These are phyloP conservation scores for Drosophila rufa DNA, from an alignment of 1,140 invertebrate species.

Conservation along the genomic window DNA sequence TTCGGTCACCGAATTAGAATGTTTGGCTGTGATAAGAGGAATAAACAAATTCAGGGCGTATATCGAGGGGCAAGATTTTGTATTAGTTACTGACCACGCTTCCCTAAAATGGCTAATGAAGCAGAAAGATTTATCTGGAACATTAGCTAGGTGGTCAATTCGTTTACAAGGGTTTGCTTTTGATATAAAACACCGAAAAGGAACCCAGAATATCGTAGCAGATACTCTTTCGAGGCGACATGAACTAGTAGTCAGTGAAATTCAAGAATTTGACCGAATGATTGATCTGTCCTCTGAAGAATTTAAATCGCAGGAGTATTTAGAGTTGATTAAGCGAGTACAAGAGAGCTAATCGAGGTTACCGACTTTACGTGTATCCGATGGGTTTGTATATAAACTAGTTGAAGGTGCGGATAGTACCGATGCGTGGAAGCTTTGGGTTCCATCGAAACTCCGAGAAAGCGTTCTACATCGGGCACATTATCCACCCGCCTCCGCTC, in stretches of 20 bases:
- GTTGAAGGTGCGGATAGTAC: no score
- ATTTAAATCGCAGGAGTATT: not conserved
- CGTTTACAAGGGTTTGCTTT: slow-evolving; percentile 4
- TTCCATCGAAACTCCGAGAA: no score
- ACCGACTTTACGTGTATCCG: no score
- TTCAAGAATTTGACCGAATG: not conserved
- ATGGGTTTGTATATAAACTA: no score
- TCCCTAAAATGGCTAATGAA: slow-evolving; percentile 63
- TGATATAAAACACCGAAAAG: not conserved
- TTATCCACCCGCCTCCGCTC: no score
- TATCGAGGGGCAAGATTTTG: slow-evolving; percentile 61
- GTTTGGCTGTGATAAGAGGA: slow-evolving; percentile 28
- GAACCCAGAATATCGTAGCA: slow-evolving; percentile 15
- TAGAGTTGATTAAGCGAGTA: slow-evolving; percentile 1
- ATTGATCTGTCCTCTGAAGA: slow-evolving; percentile 15
- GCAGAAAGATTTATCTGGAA: slow-evolving; percentile 78
- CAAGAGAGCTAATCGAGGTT: no score
- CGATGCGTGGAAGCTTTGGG: no score
- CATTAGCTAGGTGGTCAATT: slow-evolving; percentile 29
- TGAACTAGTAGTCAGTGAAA: not conserved
- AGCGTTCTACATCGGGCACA: no score
- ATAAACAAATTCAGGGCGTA: slow-evolving; percentile 34
- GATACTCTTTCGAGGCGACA: not conserved
- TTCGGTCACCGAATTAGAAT: slow-evolving; percentile 45
- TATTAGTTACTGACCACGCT: slow-evolving; percentile 74